These are phyloP conservation scores for Seira sanloemensis DNA, from an alignment of 2,888 invertebrate genomes.

Conservation along the genomic window DNA sequence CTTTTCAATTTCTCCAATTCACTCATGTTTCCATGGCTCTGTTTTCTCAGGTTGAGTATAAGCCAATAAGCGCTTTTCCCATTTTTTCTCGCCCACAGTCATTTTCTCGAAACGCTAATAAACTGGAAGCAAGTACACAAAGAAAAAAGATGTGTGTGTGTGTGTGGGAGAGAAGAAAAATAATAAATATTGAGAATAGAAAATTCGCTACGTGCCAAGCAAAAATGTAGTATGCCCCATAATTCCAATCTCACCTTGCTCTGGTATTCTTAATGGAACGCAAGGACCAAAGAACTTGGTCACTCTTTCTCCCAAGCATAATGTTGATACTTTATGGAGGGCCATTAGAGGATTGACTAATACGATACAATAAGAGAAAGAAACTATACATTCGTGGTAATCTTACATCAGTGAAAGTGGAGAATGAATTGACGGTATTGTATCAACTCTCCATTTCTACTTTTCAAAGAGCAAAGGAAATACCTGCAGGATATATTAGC, in stretches of 20 bases:
- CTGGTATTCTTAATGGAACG: neutral
- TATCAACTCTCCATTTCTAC: neutral
- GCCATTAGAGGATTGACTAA: neutral
- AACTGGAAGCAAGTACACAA: no score
- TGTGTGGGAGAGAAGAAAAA: neutral
- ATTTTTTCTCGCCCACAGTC: neutral
- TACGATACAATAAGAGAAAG: neutral
- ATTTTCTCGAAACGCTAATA: neutral
- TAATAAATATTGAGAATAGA: neutral
- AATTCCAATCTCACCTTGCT: conserved; percentile 13
- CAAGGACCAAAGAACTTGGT: neutral
- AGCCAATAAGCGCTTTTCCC: neutral
- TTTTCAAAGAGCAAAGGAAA: neutral
- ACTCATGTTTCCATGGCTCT: neutral
- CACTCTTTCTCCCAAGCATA: neutral
- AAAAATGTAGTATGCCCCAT: neutral
- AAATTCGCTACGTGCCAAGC: neutral
- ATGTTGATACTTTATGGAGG: neutral
- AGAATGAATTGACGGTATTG: neutral
- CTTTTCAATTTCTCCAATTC: neutral
- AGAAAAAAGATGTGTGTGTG: no score
- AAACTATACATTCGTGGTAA: neutral
- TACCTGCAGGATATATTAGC: neutral
- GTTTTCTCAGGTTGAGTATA: neutral
- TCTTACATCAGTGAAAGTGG: neutral